Base-by-base conservation (phyloP, 2,797 vertebrate genomes). In the Trichosurus vulpecula region DNA sequence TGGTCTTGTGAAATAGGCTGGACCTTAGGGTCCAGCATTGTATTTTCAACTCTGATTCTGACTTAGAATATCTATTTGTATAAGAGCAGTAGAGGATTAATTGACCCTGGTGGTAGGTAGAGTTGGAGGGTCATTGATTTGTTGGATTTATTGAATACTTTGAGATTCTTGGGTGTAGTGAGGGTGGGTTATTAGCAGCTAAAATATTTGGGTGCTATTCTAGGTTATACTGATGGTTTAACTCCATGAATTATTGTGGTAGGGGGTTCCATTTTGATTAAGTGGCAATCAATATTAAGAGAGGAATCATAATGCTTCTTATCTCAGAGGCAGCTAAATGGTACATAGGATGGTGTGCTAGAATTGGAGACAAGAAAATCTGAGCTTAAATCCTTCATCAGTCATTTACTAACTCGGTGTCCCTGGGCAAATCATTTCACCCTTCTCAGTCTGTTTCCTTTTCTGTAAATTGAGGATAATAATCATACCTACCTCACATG, bases 101-200 rank as follows among this genome's bases (percentile, higher is more conserved):
- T 87, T 87, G 74, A 41, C 35, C 61, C 14, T 74, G 74, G 22
- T 47, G 25, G 35, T n/a, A 87, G 41, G 8, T 47, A 87, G 22
- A 47, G 41, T 47, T 51, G 92, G 53, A 90, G 53, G 41, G 47
- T 81, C 91, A 41, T 55, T 55, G 52, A 56, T 90, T 93, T 53
- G 31, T 95, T 96, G 55, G 87, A 94, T 52, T 94, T 90, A 87
- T 89, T 90, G 19, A 94, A 52, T 92, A 58, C 91, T 95, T 97
- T 93, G 52, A 96, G 94, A 91, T 58, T 12, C 13, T n/a, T 95
- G 25, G n/a, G 52, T n/a, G 81, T 92, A 54, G 27, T 81, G 6
- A 95, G 54, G 55, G 54, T 93, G 90, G 55, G 52, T 94, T 58
- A 30, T 91, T 94, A 90, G 51, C 92, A 92, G 6, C 22, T 29